Percentiles rank a stretch among this genome's conserved stretches.
Conservation (phyloP, 2,113 vertebrate genomes). For the Pterocles burchelli region DNA sequence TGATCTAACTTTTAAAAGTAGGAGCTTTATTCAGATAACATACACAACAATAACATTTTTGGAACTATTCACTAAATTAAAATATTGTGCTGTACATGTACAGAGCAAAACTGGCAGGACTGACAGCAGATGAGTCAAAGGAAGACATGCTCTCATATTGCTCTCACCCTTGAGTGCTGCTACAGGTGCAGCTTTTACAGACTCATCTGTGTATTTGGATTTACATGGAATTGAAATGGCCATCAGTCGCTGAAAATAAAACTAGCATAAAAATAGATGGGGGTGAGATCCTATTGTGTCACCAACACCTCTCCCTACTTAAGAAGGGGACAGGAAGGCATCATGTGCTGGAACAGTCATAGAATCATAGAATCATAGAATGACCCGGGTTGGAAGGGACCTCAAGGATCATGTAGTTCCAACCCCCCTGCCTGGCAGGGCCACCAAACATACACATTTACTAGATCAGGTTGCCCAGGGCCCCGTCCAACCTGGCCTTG, state of each 20-base stretch:
- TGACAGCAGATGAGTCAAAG: not conserved
- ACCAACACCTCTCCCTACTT: not conserved
- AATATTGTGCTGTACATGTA: not conserved
- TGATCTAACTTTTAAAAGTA: not conserved
- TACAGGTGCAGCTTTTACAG: not conserved
- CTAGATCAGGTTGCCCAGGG: too few relatives aligned
- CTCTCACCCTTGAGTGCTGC: not conserved
- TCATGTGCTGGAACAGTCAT: not conserved
- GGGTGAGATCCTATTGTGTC: not conserved
- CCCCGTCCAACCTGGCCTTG: too few relatives aligned
- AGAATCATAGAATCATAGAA: too few relatives aligned
- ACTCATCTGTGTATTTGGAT: not conserved
- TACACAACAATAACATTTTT: not conserved
- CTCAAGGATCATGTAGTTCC: too few relatives aligned
- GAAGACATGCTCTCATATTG: not conserved
- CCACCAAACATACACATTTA: too few relatives aligned
- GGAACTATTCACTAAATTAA: not conserved
- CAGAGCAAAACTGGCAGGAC: not conserved
- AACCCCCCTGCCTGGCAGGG: too few relatives aligned
- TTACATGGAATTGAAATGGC: not conserved
- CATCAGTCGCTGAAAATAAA: not conserved
- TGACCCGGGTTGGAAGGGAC: too few relatives aligned
- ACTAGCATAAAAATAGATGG: not conserved
- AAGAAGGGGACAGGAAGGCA: not conserved
- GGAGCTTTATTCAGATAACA: not conserved